Base-by-base conservation (phyloP, 2,797 vertebrate genomes). In the Sylvia borin region DNA sequence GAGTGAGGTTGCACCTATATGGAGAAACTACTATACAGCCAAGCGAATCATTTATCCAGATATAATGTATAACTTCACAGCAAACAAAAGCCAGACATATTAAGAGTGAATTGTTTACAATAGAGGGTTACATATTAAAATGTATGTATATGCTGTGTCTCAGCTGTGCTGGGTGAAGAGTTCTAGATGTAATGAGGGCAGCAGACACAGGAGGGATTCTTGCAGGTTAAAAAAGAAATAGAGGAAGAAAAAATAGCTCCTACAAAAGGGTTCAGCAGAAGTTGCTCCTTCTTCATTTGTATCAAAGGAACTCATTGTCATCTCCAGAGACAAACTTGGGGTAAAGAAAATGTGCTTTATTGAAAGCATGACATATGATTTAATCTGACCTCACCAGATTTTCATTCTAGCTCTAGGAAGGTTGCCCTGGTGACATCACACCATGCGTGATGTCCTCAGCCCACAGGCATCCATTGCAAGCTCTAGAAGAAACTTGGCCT, bases 81-180 rank as follows among this genome's bases (percentile, higher is more conserved):
- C 92, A 96, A 96, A 96, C 88, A 97, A 95, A 93, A 90, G 73
- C 54, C 90, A 97, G 95, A 83, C 79, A n/a, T 93, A 86, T 76
- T 90, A 92, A 90, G 58, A 87, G 76, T 91, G 77, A 96, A 94
- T 68, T 94, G 94, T 94, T 97, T 97, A 95, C 95, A 94, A 92
- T 82, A 90, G 75, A 93, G 31, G 74, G 93, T 97, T 97, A 97
- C 79, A 91, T 96, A 96, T 97, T 97, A 97, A 97, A 96, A 96
- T 60, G 40, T 58, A 89, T 80, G 64, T 76, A 93, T 95, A 93
- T 45, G 8, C 43, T 72, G 2, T 61, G 32, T 51, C 66, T 82
- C 85, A 85, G 42, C 60, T 25, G 16, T 2, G 15, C 34, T 78
- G 55, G 62, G 27, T 27, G 48, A 40, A 82, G 48, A 91, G 20